Evolutionary conservation across 2,113 vertebrate genomes (phyloP).

Genomic region (Indicator indicator): DNA sequence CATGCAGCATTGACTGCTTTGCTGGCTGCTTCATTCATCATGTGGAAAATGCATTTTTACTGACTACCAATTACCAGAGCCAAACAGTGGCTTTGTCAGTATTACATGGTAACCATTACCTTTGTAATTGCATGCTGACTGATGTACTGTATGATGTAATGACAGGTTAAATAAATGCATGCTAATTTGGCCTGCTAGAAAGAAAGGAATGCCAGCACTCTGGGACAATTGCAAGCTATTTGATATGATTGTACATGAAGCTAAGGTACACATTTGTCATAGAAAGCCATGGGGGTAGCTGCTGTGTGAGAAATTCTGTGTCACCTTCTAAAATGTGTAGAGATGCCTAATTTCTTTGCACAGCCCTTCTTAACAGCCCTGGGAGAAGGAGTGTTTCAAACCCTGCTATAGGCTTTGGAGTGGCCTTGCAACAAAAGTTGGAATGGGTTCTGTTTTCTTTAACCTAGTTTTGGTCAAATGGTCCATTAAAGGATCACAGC

Average conservation of each 20-base stretch:
- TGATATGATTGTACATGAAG: conserved; percentile 15
- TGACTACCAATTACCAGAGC: conserved; percentile 49
- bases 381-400: conserved; percentile 18
- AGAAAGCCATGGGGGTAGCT: neutral
- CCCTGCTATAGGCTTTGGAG: neutral
- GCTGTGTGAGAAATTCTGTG: neutral
- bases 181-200: conserved; percentile 47
- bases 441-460: neutral
- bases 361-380: neutral
- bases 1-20: conserved; percentile 40
- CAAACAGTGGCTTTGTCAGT: conserved; percentile 61
- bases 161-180: conserved; percentile 71
- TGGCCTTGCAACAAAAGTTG: neutral
- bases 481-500: neutral
- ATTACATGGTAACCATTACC: conserved; percentile 68
- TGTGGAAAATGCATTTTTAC: conserved; percentile 56
- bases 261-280: conserved; percentile 25
- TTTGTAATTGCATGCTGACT: conserved; percentile 67
- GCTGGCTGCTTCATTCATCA: conserved; percentile 64
- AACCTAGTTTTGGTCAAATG: neutral
- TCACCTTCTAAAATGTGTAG: neutral
- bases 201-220: conserved; percentile 9
- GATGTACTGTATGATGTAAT: conserved; percentile 68
- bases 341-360: neutral
- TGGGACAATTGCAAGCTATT: conserved; percentile 57